phyloP scores from a whole-genome alignment of 2,888 invertebrate genomes.

The Zhengitettix transpicula region DNA sequence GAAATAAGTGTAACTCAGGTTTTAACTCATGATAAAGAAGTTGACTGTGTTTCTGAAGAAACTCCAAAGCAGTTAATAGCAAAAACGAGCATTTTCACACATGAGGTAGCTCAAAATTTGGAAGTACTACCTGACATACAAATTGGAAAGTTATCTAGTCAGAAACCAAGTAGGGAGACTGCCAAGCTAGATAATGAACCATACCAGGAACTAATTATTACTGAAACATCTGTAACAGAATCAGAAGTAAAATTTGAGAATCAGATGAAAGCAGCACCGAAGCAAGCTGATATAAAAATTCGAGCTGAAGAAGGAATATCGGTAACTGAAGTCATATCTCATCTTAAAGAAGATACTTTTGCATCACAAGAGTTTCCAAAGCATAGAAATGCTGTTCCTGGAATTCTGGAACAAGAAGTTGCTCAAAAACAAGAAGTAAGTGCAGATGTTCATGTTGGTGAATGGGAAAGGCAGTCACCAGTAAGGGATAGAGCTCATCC shows the following conservation, averaged over 20 bases:
- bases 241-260: slow-evolving; percentile 10
- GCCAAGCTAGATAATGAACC: slow-evolving; percentile 14
- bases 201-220: slow-evolving; percentile 12
- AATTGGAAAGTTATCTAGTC: slow-evolving; percentile 7
- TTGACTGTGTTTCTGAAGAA: slow-evolving; percentile 16
- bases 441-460: slow-evolving; percentile 28
- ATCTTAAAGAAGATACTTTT: slow-evolving; percentile 18
- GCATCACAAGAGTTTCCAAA: slow-evolving; percentile 14
- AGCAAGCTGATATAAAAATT: slow-evolving; percentile 12
- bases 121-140: slow-evolving; percentile 12
- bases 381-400: slow-evolving; percentile 15
- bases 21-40: slow-evolving; percentile 22
- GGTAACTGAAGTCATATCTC: slow-evolving; percentile 18
- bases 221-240: slow-evolving; percentile 14
- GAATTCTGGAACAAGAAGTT: slow-evolving; percentile 27
- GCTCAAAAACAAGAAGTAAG: slow-evolving; percentile 31
- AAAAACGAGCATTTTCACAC: slow-evolving; percentile 8
- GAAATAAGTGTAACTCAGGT: slow-evolving; percentile 23
- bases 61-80: slow-evolving; percentile 12
- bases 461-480: slow-evolving; percentile 26
- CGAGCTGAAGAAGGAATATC: slow-evolving; percentile 13
- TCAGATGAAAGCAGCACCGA: slow-evolving; percentile 9
- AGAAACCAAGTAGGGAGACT: slow-evolving; percentile 11
- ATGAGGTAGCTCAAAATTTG: slow-evolving; percentile 12
- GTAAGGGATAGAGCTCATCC: slow-evolving; percentile 32